Conservation (phyloP, 2,113 vertebrate species). For the Emydocephalus ijimae region DNA sequence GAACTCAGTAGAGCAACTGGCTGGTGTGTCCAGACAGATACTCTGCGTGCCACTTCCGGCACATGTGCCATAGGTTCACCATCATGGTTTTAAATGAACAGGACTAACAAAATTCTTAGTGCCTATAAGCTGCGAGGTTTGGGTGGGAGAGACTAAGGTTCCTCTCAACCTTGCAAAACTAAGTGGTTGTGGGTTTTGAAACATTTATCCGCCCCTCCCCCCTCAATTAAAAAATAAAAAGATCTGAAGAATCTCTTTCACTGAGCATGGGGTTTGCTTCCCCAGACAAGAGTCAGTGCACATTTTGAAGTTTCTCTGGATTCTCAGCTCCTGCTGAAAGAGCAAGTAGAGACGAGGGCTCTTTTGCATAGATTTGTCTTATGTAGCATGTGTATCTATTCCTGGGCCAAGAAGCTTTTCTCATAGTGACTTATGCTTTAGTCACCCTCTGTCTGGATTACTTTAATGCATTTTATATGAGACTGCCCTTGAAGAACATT, state of each 20-base stretch:
- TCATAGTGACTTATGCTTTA: not conserved
- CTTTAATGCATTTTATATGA: not conserved
- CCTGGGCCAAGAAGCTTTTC: not conserved
- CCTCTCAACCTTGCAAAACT: not conserved
- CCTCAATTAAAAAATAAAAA: not conserved
- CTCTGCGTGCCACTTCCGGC: too few species aligned
- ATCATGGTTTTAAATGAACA: not conserved
- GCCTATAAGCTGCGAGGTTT: not conserved
- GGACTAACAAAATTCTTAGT: not conserved
- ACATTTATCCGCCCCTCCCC: not conserved
- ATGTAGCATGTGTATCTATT: not conserved
- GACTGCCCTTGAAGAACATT: not conserved
- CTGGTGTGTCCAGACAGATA: too few species aligned
- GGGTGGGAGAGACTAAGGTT: not conserved
- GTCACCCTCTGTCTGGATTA: not conserved
- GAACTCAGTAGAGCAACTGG: too few species aligned
- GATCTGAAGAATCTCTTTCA: not conserved
- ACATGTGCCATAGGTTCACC: too few species aligned
- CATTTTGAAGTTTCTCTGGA: not conserved
- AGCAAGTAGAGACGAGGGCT: not conserved
- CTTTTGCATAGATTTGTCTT: not conserved
- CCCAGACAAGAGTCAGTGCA: not conserved
- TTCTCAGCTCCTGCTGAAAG: not conserved
- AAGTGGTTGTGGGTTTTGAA: not conserved
- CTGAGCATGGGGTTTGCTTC: not conserved